Conservation (phyloP, 2,113 vertebrate genomes). For the Phyllostomus discolor region DNA sequence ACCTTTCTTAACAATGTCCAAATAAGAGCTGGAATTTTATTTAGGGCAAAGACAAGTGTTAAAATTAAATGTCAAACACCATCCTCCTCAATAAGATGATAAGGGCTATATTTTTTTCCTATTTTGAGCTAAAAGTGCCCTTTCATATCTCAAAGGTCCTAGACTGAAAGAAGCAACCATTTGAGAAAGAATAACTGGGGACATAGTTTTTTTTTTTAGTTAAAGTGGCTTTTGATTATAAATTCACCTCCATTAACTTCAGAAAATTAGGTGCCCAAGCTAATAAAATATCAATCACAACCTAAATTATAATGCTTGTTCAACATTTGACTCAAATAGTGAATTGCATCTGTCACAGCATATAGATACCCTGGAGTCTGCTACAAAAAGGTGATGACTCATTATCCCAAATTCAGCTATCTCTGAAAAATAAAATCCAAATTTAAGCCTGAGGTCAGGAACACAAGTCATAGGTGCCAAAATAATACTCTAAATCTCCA, state of each 20-base stretch:
- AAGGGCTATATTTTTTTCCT: not conserved
- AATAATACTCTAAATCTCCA: not conserved
- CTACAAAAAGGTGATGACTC: not conserved
- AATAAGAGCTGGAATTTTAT: conserved; percentile 7
- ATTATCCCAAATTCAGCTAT: not conserved
- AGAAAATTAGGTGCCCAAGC: conserved; percentile 28
- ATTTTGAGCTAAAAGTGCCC: not conserved
- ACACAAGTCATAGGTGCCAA: not conserved
- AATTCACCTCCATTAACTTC: not conserved
- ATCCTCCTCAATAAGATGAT: conserved; percentile 17
- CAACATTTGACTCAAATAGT: conserved; percentile 32
- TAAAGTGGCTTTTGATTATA: conserved; percentile 8
- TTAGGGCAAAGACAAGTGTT: not conserved
- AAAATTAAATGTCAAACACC: conserved; percentile 17
- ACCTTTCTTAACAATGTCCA: not conserved
- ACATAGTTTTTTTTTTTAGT: not conserved
- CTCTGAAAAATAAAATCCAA: not conserved
- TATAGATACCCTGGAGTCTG: not conserved
- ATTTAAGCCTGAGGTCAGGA: conserved; percentile 5
- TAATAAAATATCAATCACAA: conserved; percentile 37
- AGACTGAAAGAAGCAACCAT: not conserved
- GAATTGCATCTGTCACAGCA: conserved; percentile 13
- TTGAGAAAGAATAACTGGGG: conserved; percentile 9
- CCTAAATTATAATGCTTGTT: conserved; percentile 18
- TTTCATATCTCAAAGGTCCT: conserved; percentile 27